phyloP scores from a whole-genome alignment of 1,140 invertebrate genomes.

The Antheraea pernyi region DNA sequence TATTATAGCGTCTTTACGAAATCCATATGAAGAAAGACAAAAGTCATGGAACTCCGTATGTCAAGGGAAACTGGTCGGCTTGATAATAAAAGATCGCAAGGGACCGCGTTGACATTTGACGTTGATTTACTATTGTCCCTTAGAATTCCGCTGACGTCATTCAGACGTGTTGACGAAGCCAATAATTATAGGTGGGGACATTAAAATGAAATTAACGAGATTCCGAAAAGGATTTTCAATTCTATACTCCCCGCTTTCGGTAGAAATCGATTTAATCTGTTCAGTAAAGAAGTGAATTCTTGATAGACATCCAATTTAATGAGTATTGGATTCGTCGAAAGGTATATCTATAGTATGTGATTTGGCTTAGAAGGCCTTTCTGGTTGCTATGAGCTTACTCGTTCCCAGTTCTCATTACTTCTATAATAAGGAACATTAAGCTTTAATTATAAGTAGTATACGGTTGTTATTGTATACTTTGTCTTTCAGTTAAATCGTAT shows the following conservation, averaged over 20 bases:
- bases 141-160: constrained; percentile 56
- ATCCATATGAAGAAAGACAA: constrained; percentile 28
- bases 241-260: background rate
- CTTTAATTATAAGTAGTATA: too few relatives aligned
- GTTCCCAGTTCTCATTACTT: too few relatives aligned
- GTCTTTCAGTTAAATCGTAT: too few relatives aligned
- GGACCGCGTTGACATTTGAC: constrained; percentile 69
- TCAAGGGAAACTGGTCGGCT: constrained; percentile 44
- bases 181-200: constrained; percentile 6
- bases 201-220: constrained; percentile 3
- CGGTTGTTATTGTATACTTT: too few relatives aligned
- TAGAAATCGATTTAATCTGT: background rate
- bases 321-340: background rate
- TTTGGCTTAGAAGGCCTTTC: too few relatives aligned
- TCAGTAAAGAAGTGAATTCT: background rate
- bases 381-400: too few relatives aligned
- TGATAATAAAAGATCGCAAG: constrained; percentile 45
- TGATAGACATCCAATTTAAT: background rate
- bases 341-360: background rate
- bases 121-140: constrained; percentile 72
- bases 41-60: constrained; percentile 41
- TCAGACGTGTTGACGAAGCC: constrained; percentile 17
- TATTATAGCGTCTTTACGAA: constrained; percentile 20
- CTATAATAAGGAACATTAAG: too few relatives aligned
- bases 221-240: background rate